These are phyloP conservation scores for Lepilemur ruficaudatus DNA, from an alignment of 2,797 vertebrate genomes.

Conservation along the genomic window DNA sequence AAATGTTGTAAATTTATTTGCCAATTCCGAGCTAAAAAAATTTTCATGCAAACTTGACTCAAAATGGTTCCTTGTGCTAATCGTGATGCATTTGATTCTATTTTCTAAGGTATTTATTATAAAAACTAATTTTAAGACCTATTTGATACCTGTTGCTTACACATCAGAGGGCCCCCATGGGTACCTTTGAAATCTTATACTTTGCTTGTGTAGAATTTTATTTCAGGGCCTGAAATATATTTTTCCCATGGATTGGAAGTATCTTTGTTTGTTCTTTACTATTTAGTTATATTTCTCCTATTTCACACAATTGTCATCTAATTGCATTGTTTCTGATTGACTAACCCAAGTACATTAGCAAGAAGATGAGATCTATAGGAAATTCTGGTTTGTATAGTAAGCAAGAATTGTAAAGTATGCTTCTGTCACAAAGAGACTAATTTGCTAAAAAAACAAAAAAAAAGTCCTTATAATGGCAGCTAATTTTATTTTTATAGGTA, in stretches of 20 bases:
- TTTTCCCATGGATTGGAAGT: slow-evolving; percentile 21
- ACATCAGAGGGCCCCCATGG: neutral
- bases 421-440: neutral
- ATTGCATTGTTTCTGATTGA: neutral
- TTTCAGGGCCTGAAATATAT: slow-evolving; percentile 20
- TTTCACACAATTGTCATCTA: neutral
- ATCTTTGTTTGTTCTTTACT: neutral
- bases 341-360: neutral
- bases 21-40: neutral
- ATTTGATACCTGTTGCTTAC: neutral
- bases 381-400: slow-evolving; percentile 31
- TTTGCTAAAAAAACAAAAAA: neutral
- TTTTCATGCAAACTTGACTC: slow-evolving; percentile 2
- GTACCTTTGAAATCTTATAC: slow-evolving; percentile 4
- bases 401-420: neutral
- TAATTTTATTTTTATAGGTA: slow-evolving; percentile 23
- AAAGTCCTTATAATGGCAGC: neutral
- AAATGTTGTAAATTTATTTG: neutral
- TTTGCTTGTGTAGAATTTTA: slow-evolving; percentile 20
- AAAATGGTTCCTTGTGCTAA: neutral
- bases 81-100: slow-evolving; percentile 31
- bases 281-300: neutral
- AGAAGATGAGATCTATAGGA: neutral
- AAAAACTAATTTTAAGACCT: neutral
- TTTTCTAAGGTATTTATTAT: slow-evolving; percentile 25